Conservation (phyloP, 2,113 vertebrate species). For the Mus spicilegus region DNA sequence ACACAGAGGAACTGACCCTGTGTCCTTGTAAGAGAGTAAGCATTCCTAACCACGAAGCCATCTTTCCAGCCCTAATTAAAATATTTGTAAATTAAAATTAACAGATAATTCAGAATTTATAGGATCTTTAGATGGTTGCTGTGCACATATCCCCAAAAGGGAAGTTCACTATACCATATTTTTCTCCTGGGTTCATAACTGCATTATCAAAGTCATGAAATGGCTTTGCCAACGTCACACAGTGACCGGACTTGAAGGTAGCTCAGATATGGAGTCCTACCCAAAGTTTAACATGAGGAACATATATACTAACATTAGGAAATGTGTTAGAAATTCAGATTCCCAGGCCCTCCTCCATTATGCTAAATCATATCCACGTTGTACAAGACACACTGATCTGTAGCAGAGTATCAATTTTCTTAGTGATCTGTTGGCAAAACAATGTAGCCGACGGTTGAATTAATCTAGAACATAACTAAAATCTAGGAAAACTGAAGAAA, state of each 20-base stretch:
- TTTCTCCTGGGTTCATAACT: background rate
- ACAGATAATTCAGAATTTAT: background rate
- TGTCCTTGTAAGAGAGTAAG: background rate
- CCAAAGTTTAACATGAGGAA: background rate
- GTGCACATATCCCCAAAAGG: background rate
- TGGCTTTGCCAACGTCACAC: background rate
- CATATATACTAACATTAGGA: fast-evolving
- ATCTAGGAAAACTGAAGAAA: background rate
- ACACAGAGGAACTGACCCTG: background rate
- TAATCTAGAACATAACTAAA: background rate
- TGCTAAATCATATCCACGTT: background rate
- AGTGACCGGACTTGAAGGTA: background rate
- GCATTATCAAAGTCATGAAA: background rate
- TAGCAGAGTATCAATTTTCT: background rate
- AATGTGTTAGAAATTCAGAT: background rate
- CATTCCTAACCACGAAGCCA: background rate
- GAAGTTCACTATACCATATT: background rate
- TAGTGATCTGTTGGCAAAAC: background rate
- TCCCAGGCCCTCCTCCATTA: background rate
- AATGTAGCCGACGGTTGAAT: background rate
- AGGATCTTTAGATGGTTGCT: background rate
- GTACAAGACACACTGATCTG: background rate
- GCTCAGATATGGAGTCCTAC: background rate
- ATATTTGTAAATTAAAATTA: background rate
- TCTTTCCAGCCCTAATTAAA: background rate